Base-by-base conservation (phyloP, 2,888 invertebrate species). In the Mylabris sibirica region DNA sequence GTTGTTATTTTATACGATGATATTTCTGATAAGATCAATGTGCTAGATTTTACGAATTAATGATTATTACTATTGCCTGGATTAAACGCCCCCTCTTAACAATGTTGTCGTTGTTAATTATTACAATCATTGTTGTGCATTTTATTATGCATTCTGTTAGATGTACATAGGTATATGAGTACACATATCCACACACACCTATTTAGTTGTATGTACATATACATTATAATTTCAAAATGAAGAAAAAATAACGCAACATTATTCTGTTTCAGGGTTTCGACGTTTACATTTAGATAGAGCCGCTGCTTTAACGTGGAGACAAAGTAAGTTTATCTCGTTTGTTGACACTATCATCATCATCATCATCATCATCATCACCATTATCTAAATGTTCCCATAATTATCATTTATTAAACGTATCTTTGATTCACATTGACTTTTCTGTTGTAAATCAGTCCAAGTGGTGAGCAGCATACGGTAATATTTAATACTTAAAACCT, bases 1-100 rank as follows among this genome's bases (percentile, higher is more conserved):
- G 30, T 30, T 38, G 17, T 44, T 44, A 17, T 44, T 44, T 4
- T 44, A 17, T 4, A 44, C 17, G 44, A 17, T 44, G 44, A 17
- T 44, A 44, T 44, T 44, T 44, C n/a, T 44, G 44, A 44, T 44
- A 44, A 44, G 44, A 44, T 44, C 44, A 17, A n/a, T 38, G 44
- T 17, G 44, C 17, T 44, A 44, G 44, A 44, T 44, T 44, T 41
- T 41, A n/a, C 44, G 44, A 44, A 44, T 44, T n/a, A 44, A 44
- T 44, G 44, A 44, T 44, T 17, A 17, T 44, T 44, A 17, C 44
- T n/a, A n/a, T 38, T 38, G 38, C 14, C 3, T 9, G 5, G n/a
- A 41, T n/a, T 12, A 14, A 41, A 44, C 44, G 44, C 44, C 44
- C n/a, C 44, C 44, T n/a, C n/a, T 17, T 17, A n/a, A 5, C 41